These are phyloP conservation scores for Parazoanthus darwini DNA, from an alignment of 92 coral and sea anemone genomes.

Conservation along the genomic window DNA sequence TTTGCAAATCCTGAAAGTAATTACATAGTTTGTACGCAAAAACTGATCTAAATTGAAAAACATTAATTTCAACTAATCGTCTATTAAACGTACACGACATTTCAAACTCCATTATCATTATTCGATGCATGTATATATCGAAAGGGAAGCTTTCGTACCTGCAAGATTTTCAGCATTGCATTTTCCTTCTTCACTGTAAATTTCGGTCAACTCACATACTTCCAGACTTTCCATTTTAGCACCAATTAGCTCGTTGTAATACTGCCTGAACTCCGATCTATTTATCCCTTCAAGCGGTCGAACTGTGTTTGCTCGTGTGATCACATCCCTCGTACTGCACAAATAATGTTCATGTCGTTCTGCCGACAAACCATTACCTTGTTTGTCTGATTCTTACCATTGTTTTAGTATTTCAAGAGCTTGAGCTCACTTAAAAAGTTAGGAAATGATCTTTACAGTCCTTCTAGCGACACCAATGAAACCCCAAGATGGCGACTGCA, in stretches of 20 bases:
- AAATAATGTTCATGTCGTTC: background rate
- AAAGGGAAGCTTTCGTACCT: constrained; percentile 23
- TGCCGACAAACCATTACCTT: background rate
- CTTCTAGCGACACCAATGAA: background rate
- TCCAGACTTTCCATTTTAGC: constrained; percentile 15
- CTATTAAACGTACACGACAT: no score
- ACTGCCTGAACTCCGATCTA: background rate
- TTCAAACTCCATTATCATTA: no score
- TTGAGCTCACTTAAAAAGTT: background rate
- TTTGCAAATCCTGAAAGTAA: background rate
- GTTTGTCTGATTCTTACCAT: background rate
- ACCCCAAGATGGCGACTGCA: constrained; percentile 37
- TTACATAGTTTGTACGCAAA: no score
- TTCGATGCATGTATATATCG: background rate
- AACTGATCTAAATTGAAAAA: no score
- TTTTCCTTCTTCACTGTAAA: constrained; percentile 20
- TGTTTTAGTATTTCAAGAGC: background rate
- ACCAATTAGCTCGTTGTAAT: background rate
- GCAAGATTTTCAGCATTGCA: background rate
- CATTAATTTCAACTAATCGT: background rate
- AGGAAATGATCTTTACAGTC: constrained; percentile 15
- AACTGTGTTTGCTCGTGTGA: constrained; percentile 9
- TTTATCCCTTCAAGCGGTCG: background rate
- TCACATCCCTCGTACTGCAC: background rate
- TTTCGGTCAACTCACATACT: background rate